Base-by-base conservation (phyloP, 2,113 vertebrate species). In the Nothobranchius kuhntae region DNA sequence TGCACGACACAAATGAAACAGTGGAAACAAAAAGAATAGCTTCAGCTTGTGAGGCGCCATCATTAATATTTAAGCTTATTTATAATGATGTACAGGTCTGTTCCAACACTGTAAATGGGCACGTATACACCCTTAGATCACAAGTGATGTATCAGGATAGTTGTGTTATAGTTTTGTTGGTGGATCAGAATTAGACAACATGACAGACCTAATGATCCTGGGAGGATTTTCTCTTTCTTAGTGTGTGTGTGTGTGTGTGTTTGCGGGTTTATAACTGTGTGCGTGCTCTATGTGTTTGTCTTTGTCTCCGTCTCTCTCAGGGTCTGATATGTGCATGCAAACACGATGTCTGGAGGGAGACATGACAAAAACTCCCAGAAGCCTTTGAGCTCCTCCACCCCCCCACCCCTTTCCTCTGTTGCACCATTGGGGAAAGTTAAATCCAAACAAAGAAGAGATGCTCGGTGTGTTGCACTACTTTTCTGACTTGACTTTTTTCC, bases 281-380 rank as follows among this genome's bases (percentile, higher is more conserved):
- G 78, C 52, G 64, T 81, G 81, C 85, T 86, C 81, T 84, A 81
- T 84, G 88, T 89, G 85, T 89, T 87, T 86, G 80, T 87, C 87
- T 91, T 90, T 91, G 85, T 90, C 80, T 85, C 71, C 47, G 65
- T 80, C 86, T 90, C 87, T 90, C 89, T 61, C 77, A 85, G 88
- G 91, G 87, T 92, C 82, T 91, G 90, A 91, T 89, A 91, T 90
- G 87, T 88, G 86, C 87, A 89, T 89, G 89, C 91, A 92, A 93
- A 92, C 91, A 92, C 82, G 75, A 76, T 82, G 89, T 91, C 93
- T 93, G 73, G 86, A 86, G 92, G 91, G 91, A 93, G 85, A 92
- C 86, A 84, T 93, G 93, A 93, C 92, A 92, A 91, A 93, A 91
- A 92, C 87, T 94, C 91, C 87, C 92, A 87, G 91, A 91, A 92